phyloP scores from a whole-genome alignment of 2,888 invertebrate genomes.

The Anodontia alba region DNA sequence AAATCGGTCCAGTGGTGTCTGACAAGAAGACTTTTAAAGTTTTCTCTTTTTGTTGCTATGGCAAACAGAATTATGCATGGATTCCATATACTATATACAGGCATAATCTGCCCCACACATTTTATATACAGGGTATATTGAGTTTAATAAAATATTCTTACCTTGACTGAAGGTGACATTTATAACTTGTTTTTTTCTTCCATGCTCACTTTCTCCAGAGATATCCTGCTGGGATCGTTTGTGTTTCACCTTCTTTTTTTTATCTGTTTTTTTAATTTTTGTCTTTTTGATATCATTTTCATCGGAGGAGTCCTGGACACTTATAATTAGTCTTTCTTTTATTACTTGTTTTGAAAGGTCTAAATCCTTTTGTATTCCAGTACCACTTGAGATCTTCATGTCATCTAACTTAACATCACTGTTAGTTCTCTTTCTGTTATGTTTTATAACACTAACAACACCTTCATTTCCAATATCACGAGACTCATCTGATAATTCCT shows the following conservation, averaged over 20 bases:
- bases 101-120: too few species aligned
- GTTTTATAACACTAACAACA: conserved; percentile 43
- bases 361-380: neutral
- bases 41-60: too few species aligned
- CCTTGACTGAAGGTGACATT: conserved; percentile 48
- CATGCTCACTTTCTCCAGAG: conserved; percentile 36
- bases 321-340: conserved; percentile 49
- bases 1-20: too few species aligned
- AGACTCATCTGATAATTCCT: conserved; percentile 43
- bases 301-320: conserved; percentile 46
- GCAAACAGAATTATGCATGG: too few species aligned
- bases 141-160: too few species aligned
- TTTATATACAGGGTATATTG: too few species aligned
- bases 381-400: conserved; percentile 6
- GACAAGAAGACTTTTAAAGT: too few species aligned
- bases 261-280: conserved; percentile 29
- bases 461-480: conserved; percentile 22
- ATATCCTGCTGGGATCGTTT: neutral
- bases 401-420: neutral
- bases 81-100: too few species aligned
- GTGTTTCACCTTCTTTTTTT: conserved; percentile 27
- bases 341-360: conserved; percentile 21
- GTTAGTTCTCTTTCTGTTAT: conserved; percentile 12
- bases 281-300: neutral
- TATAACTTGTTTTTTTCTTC: conserved; percentile 36